These are phyloP conservation scores for Cyphomyrus discorhynchus DNA, from an alignment of 2,113 vertebrate genomes.

Conservation along the genomic window DNA sequence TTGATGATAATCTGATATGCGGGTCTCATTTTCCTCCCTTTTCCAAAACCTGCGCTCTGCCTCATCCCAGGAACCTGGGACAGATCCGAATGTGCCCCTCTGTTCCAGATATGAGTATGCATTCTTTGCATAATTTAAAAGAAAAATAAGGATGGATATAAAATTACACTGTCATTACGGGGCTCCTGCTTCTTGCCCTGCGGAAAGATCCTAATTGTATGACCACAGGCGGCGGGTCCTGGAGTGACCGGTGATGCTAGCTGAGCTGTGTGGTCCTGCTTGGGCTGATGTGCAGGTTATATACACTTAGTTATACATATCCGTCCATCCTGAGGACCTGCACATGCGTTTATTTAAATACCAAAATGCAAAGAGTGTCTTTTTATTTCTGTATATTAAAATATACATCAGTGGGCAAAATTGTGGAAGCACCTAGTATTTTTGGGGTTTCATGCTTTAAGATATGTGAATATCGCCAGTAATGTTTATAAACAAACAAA, in stretches of 20 bases:
- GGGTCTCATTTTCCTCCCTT: slow-evolving; percentile 50
- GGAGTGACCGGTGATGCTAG: slow-evolving; percentile 38
- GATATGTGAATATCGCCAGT: neutral
- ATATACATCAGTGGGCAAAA: neutral
- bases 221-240: slow-evolving; percentile 33
- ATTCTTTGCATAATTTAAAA: slow-evolving; percentile 47
- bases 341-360: neutral
- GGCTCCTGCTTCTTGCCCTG: slow-evolving; percentile 33
- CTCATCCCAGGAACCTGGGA: slow-evolving; percentile 41
- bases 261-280: slow-evolving; percentile 36
- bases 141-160: slow-evolving; percentile 52
- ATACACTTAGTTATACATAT: slow-evolving; percentile 1
- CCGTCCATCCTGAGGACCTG: slow-evolving; percentile 1
- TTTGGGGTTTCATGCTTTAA: neutral
- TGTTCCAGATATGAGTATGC: slow-evolving; percentile 49
- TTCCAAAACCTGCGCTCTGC: slow-evolving; percentile 45
- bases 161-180: slow-evolving; percentile 57
- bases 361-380: neutral
- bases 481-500: neutral
- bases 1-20: slow-evolving; percentile 68
- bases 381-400: neutral
- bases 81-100: slow-evolving; percentile 53
- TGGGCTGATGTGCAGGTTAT: slow-evolving; percentile 34
- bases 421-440: neutral
- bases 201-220: slow-evolving; percentile 32